Evolutionary conservation across 1,140 invertebrate genomes (phyloP).

Genomic region (Heliothis subflexa): DNA sequence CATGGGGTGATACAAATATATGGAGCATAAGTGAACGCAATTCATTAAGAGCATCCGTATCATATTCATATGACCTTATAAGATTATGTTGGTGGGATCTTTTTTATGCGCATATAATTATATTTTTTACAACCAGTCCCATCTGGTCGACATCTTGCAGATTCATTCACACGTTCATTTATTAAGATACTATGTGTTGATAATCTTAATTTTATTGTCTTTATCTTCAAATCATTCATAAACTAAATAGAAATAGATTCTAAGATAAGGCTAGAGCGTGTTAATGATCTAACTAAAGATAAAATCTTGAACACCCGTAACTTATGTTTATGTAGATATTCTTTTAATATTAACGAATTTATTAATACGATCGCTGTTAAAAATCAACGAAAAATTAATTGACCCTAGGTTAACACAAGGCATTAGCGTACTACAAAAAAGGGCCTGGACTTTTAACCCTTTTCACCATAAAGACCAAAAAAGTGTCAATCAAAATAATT

Average conservation of each 20-base stretch:
- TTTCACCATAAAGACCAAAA: conserved; percentile 1
- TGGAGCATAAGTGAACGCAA: not conserved
- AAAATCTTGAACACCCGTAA: not conserved
- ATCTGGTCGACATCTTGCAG: too few relatives aligned
- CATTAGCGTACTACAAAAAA: not conserved
- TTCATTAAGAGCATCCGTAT: conserved; percentile 31
- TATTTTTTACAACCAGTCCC: too few relatives aligned
- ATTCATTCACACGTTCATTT: too few relatives aligned
- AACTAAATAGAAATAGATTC: not conserved
- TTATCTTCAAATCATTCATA: too few relatives aligned
- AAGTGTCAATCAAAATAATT: conserved; percentile 32
- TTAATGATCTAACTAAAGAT: not conserved
- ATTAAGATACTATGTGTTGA: too few relatives aligned
- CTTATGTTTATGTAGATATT: not conserved
- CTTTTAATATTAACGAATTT: not conserved
- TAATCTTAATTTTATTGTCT: too few relatives aligned
- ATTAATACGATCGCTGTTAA: not conserved
- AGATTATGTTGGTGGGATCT: not conserved
- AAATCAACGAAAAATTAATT: conserved; percentile 9
- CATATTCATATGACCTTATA: not conserved
- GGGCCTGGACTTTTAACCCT: conserved; percentile 15
- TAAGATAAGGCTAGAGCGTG: not conserved
- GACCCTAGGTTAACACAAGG: not conserved
- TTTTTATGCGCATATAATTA: too few relatives aligned
- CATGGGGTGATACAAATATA: conserved; percentile 33